phyloP scores from a whole-genome alignment of 2,888 invertebrate genomes.

The Laspeyria flexula region DNA sequence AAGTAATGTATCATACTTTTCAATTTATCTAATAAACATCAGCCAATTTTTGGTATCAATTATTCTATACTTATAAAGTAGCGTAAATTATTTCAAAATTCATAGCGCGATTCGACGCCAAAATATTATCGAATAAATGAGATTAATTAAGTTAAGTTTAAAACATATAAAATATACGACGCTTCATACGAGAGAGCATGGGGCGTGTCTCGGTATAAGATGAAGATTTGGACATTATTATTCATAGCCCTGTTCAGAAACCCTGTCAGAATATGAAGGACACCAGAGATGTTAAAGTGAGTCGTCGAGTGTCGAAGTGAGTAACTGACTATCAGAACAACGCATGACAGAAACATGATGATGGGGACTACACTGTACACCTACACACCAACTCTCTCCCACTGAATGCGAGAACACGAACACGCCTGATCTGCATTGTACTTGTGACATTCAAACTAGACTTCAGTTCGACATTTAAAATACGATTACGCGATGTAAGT shows the following conservation, averaged over 20 bases:
- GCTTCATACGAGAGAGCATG: slow-evolving; percentile 22
- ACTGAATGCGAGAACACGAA: slow-evolving; percentile 12
- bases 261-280: slow-evolving; percentile 30
- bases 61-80: slow-evolving; percentile 50
- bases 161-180: slow-evolving; percentile 27
- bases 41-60: slow-evolving; percentile 70
- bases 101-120: slow-evolving; percentile 19
- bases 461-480: slow-evolving; percentile 43
- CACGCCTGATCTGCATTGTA: slow-evolving; percentile 12
- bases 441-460: slow-evolving; percentile 15
- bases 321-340: neutral
- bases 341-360: neutral
- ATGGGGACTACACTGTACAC: too few relatives aligned
- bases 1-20: slow-evolving; percentile 45
- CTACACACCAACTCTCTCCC: slow-evolving; percentile 4
- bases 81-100: slow-evolving; percentile 34
- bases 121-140: slow-evolving; percentile 12
- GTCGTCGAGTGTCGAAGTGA: neutral
- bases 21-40: slow-evolving; percentile 56
- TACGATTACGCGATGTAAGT: slow-evolving; percentile 37
- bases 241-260: slow-evolving; percentile 32
- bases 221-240: slow-evolving; percentile 14
- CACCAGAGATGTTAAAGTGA: slow-evolving; percentile 5
- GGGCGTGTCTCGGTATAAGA: slow-evolving; percentile 16
- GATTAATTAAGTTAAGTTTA: slow-evolving; percentile 19